These are phyloP conservation scores for Altica lythri DNA, from an alignment of 2,888 invertebrate genomes.

Conservation along the genomic window DNA sequence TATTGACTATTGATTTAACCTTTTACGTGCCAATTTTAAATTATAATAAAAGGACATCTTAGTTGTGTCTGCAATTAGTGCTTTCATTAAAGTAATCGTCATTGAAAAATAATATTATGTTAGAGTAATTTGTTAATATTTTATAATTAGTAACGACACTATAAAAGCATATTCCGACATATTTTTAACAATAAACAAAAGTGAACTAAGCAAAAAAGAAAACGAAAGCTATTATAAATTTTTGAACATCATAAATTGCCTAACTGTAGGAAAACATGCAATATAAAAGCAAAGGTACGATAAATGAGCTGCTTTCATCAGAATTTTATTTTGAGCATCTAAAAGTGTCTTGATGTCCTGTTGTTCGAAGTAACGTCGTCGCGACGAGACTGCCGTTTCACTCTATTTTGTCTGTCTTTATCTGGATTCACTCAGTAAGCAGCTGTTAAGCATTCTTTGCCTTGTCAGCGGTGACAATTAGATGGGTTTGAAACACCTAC, in stretches of 20 bases:
- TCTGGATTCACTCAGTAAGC: slow-evolving; percentile 40
- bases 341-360: slow-evolving; percentile 32
- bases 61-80: too few species aligned
- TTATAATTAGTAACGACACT: too few species aligned
- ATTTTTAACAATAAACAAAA: background rate
- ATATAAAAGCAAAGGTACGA: slow-evolving; percentile 15
- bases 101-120: too few species aligned
- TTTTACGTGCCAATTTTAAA: too few species aligned
- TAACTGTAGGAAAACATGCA: background rate
- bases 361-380: slow-evolving; percentile 17
- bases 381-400: slow-evolving; percentile 27
- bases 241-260: background rate
- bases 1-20: too few species aligned
- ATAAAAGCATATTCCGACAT: too few species aligned
- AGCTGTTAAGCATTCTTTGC: slow-evolving; percentile 49
- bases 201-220: too few species aligned
- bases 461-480: slow-evolving; percentile 48
- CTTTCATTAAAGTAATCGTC: too few species aligned
- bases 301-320: slow-evolving; percentile 28
- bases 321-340: slow-evolving; percentile 32
- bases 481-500: slow-evolving; percentile 46
- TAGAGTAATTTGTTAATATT: too few species aligned
- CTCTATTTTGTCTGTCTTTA: too few species aligned
- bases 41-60: too few species aligned
- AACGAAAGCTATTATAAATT: slow-evolving; percentile 2